Conservation (phyloP, 2,888 invertebrate species). For the Crossocerus cetratus region DNA sequence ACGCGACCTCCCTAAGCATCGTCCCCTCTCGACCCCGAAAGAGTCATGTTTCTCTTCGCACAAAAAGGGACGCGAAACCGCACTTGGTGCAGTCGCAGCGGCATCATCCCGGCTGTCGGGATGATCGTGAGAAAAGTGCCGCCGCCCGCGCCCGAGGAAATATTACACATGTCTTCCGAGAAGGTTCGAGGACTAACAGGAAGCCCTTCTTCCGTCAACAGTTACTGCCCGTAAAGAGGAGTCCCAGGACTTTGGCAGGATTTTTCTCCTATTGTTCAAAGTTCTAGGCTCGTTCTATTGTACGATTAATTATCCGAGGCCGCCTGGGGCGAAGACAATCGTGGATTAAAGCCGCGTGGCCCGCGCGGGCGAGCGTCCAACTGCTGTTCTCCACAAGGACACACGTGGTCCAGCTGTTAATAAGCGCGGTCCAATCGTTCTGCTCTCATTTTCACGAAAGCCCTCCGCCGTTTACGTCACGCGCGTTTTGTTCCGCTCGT, state of each 20-base stretch:
- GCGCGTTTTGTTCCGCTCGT: constrained; percentile 44
- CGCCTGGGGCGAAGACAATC: constrained; percentile 34
- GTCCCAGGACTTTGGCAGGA: not conserved
- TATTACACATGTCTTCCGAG: constrained; percentile 5
- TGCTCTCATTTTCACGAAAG: constrained; percentile 51
- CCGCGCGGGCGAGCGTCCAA: constrained; percentile 38
- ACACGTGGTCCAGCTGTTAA: constrained; percentile 59
- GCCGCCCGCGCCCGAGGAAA: constrained; percentile 17
- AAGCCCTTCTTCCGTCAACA: constrained; percentile 2
- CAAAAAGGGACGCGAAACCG: constrained; percentile 67
- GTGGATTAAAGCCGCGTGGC: constrained; percentile 49
- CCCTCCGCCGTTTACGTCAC: constrained; percentile 36
- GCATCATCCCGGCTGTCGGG: constrained; percentile 6
- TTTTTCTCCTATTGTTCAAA: not conserved
- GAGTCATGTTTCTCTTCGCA: constrained; percentile 64
- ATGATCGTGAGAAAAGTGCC: constrained; percentile 47
- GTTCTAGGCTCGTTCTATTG: constrained; percentile 8
- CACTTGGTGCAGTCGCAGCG: constrained; percentile 41
- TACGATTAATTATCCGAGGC: constrained; percentile 10
- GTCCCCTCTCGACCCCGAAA: constrained; percentile 21
- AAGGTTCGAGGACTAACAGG: not conserved
- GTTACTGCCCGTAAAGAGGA: not conserved
- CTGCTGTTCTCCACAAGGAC: constrained; percentile 29
- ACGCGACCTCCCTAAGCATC: constrained; percentile 49
- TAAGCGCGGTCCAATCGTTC: constrained; percentile 42